These are phyloP conservation scores for Dysidea cf. avara DNA, from an alignment of 37 sponge, comb jelly and placozoan genomes.

Conservation along the genomic window DNA sequence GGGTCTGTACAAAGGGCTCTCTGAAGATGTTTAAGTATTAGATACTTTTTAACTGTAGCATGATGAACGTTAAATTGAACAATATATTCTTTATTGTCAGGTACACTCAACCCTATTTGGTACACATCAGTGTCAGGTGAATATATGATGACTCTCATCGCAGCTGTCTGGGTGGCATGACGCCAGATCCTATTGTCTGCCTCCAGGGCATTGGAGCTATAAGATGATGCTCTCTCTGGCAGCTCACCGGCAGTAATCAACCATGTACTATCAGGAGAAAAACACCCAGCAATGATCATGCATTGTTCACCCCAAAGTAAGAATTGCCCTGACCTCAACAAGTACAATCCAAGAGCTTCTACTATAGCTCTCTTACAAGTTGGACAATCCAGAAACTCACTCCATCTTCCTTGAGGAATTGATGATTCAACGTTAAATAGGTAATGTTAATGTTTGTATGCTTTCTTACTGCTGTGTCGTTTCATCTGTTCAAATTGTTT, in stretches of 20 bases:
- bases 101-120: no score
- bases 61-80: no score
- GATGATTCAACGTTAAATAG: not conserved
- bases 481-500: not conserved
- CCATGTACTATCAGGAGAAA: no score
- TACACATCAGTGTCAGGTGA: no score
- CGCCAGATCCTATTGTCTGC: constrained; percentile 22
- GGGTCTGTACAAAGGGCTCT: no score
- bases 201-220: constrained; percentile 7
- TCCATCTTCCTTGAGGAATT: not conserved
- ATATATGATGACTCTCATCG: no score
- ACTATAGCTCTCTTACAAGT: not conserved
- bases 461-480: not conserved
- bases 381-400: constrained; percentile 1
- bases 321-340: not conserved
- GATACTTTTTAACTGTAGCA: no score
- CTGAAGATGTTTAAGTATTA: not conserved
- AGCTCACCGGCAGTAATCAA: no score
- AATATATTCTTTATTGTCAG: no score
- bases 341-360: constrained; percentile 1
- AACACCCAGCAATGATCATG: not conserved
- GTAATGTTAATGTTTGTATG: not conserved
- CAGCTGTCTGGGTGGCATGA: no score
- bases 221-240: not conserved
- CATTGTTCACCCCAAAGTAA: not conserved